A percentile compares a stretch with the other conserved stretches of the same genome.
Evolutionary conservation across 2,888 invertebrate species (phyloP).

Genomic region (Sepioteuthis lessoniana): DNA sequence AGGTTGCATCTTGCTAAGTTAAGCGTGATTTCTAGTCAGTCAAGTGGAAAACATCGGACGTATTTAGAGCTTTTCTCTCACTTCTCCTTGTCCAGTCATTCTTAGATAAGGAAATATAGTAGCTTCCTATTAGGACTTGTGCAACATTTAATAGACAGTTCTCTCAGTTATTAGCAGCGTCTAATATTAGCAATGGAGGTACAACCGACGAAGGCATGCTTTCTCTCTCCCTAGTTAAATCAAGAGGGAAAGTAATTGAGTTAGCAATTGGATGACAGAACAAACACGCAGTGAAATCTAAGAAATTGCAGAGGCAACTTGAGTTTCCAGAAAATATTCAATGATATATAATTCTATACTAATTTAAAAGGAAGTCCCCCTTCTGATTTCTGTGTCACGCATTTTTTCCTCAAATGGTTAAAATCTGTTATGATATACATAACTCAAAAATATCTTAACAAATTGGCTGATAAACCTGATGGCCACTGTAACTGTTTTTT

Average conservation of each 20-base stretch:
- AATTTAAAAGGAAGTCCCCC: neutral
- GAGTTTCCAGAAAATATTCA: neutral
- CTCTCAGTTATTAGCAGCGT: neutral
- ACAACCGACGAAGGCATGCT: neutral
- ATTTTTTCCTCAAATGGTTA: too few relatives aligned
- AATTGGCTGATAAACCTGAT: too few relatives aligned
- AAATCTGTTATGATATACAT: too few relatives aligned
- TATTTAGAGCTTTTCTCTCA: neutral
- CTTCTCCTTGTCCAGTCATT: neutral
- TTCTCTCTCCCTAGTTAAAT: neutral
- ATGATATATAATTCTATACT: neutral
- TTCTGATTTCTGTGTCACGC: neutral
- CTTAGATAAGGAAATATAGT: neutral
- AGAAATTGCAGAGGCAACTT: neutral
- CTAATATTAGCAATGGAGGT: neutral
- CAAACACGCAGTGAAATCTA: neutral
- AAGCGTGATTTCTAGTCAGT: neutral
- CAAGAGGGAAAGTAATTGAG: neutral
- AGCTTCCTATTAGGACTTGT: neutral
- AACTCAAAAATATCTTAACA: too few relatives aligned
- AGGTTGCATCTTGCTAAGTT: neutral
- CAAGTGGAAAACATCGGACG: neutral
- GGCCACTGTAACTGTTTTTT: too few relatives aligned
- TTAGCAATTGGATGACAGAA: neutral
- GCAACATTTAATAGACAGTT: slow-evolving; percentile 14